Evolutionary conservation across 2,113 vertebrate genomes (phyloP).

Genomic region (Ciconia stormi): DNA sequence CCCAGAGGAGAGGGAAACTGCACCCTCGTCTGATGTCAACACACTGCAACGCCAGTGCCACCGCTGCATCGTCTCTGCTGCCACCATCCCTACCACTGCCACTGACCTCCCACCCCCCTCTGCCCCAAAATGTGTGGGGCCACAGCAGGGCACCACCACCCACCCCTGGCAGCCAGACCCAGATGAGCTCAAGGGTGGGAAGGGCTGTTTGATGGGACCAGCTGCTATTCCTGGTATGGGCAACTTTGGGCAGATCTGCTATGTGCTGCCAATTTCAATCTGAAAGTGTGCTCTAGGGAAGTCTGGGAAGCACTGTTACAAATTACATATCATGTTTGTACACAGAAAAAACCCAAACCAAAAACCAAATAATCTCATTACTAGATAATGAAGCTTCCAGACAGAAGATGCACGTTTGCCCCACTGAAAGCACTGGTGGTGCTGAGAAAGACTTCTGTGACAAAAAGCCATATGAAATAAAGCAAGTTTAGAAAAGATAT

Average conservation of each 20-base stretch:
- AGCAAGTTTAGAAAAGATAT: neutral
- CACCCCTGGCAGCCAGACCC: neutral
- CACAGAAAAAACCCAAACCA: fast-evolving
- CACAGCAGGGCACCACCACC: neutral
- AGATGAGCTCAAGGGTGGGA: neutral
- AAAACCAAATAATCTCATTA: neutral
- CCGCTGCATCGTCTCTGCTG: neutral
- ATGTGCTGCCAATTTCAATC: neutral
- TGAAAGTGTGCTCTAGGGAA: neutral
- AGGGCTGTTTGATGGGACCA: neutral
- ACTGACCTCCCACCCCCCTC: neutral
- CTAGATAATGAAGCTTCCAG: neutral
- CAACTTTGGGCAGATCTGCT: neutral
- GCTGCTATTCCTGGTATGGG: neutral
- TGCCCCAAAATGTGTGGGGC: neutral
- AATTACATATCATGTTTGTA: neutral
- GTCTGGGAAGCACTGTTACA: neutral
- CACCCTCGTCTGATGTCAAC: neutral
- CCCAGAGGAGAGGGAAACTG: fast-evolving
- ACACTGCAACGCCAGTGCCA: neutral
- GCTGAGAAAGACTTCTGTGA: neutral
- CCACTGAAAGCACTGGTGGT: neutral
- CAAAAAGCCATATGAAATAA: neutral
- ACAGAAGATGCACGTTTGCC: neutral
- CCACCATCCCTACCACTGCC: neutral